Conservation (phyloP, 2,113 vertebrate genomes). For the Crotophaga sulcirostris region DNA sequence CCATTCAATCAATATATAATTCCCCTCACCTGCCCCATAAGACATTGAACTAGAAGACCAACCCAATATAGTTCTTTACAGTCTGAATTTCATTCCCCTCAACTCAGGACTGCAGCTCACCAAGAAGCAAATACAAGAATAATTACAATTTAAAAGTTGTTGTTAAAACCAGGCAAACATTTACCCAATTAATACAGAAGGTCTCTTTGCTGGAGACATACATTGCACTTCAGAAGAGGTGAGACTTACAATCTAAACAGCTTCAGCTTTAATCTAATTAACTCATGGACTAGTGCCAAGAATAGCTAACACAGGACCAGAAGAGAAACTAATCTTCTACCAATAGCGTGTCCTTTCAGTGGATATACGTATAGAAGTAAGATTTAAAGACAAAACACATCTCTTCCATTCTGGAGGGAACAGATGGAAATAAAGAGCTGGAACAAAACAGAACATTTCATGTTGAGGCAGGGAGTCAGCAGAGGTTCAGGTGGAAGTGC, state of each 20-base stretch:
- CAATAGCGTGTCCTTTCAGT: not conserved
- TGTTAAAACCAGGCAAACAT: not conserved
- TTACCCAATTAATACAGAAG: not conserved
- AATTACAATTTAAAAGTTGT: not conserved
- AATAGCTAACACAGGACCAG: not conserved
- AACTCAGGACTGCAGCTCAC: not conserved
- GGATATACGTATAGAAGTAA: not conserved
- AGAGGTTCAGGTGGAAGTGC: not conserved
- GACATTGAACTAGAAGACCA: not conserved
- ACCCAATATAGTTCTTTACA: not conserved
- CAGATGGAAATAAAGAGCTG: rapidly evolving
- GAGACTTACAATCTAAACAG: constrained; percentile 8
- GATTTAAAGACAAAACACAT: not conserved
- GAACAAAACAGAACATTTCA: not conserved
- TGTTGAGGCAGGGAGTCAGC: not conserved
- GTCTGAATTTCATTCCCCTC: not conserved
- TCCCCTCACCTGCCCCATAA: not conserved
- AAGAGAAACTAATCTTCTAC: not conserved
- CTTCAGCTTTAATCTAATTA: constrained; percentile 41
- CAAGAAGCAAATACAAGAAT: not conserved
- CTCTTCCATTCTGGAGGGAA: not conserved
- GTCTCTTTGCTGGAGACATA: not conserved
- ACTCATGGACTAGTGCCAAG: not conserved
- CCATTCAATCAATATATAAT: not conserved
- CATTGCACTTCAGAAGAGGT: not conserved